phyloP scores from a whole-genome alignment of 2,888 invertebrate species.

The Drosophila seclusa region DNA sequence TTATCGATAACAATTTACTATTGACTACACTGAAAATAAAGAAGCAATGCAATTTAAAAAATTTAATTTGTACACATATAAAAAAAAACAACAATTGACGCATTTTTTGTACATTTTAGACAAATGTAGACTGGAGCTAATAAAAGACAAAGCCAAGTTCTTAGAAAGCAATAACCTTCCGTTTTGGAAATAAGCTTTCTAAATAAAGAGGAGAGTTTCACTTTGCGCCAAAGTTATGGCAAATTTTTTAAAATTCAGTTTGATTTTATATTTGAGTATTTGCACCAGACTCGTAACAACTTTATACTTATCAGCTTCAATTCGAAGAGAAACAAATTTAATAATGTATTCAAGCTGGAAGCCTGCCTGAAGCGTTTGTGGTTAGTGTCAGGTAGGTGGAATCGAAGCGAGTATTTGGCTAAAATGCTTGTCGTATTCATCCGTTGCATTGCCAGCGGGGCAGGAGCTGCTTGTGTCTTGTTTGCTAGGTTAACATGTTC shows the following conservation, averaged over 20 bases:
- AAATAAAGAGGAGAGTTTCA: neutral
- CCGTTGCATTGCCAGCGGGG: conserved; percentile 15
- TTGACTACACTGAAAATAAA: neutral
- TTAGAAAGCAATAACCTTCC: neutral
- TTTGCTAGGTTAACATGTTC: conserved; percentile 38
- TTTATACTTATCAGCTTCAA: neutral
- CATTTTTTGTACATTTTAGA: neutral
- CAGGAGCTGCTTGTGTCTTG: conserved; percentile 24
- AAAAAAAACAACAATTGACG: too few species aligned
- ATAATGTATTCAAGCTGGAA: conserved; percentile 47
- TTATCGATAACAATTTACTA: neutral
- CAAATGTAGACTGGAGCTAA: neutral
- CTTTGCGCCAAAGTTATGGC: neutral
- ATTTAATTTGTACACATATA: too few species aligned
- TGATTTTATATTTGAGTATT: neutral
- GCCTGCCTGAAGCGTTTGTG: neutral
- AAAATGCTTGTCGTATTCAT: conserved; percentile 49
- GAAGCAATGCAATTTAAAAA: neutral
- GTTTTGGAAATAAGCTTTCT: neutral
- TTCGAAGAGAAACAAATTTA: conserved; percentile 22
- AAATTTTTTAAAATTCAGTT: neutral
- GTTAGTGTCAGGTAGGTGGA: neutral
- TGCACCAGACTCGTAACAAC: neutral
- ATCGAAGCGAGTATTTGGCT: conserved; percentile 32
- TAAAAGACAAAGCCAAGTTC: neutral